Evolutionary conservation across 2,888 invertebrate species (phyloP).

Genomic region (Amphiduros pacificus): DNA sequence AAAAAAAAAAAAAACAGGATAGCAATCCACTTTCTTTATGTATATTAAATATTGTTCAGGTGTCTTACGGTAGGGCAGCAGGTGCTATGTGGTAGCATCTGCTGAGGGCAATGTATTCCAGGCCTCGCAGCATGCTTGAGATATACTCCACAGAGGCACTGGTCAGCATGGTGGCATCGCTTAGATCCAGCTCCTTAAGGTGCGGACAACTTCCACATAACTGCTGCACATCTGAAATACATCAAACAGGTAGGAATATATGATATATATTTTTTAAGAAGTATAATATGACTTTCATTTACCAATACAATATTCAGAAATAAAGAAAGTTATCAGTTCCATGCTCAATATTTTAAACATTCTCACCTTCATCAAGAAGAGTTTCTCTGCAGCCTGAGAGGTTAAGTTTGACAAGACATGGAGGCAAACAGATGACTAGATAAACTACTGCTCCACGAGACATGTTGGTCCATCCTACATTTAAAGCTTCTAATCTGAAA

Average conservation of each 20-base stretch:
- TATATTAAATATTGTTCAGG: no score
- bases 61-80: slow-evolving; percentile 71
- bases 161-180: slow-evolving; percentile 79
- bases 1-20: no score
- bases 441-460: slow-evolving; percentile 67
- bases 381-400: slow-evolving; percentile 79
- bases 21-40: no score
- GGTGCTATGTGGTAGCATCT: slow-evolving; percentile 80
- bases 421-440: slow-evolving; percentile 68
- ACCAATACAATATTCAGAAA: neutral
- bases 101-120: slow-evolving; percentile 66
- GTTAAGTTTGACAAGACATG: slow-evolving; percentile 74
- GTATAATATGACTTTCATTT: neutral
- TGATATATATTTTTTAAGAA: no score
- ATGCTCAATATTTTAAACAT: neutral
- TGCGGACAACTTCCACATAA: slow-evolving; percentile 71
- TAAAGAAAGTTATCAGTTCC: neutral
- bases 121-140: slow-evolving; percentile 61
- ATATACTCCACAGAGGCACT: slow-evolving; percentile 67
- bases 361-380: slow-evolving; percentile 70
- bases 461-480: slow-evolving; percentile 81
- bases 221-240: slow-evolving; percentile 69
- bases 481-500: slow-evolving; percentile 67
- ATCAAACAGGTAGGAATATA: neutral
- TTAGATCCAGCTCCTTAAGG: slow-evolving; percentile 82